A percentile compares a stretch with the other conserved stretches of the same genome.
These are phyloP conservation scores for Indri indri DNA, from an alignment of 2,113 vertebrate species.

Conservation along the genomic window DNA sequence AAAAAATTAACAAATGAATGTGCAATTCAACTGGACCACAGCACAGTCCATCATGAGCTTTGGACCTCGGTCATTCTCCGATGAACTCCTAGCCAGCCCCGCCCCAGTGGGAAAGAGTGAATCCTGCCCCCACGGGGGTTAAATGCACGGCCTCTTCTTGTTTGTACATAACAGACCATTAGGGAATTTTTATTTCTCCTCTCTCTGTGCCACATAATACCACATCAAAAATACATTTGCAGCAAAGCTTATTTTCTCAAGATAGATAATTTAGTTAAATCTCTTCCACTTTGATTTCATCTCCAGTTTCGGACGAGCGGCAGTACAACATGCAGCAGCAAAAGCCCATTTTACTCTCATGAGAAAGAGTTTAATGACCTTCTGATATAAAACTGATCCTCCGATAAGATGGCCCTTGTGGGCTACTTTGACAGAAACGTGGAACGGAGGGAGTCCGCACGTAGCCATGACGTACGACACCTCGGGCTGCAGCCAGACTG, in stretches of 20 bases:
- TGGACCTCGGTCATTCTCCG: not conserved
- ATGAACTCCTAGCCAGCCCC: no score
- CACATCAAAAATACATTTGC: conserved; percentile 80
- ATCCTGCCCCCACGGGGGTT: not conserved
- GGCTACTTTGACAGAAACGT: conserved; percentile 56
- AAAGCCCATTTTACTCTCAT: conserved; percentile 84
- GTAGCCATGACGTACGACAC: not conserved
- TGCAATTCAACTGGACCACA: not conserved
- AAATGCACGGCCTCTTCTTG: conserved; percentile 1
- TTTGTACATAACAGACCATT: conserved; percentile 33
- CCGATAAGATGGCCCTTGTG: conserved; percentile 58
- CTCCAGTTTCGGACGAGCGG: conserved; percentile 74
- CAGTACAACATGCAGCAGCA: conserved; percentile 59
- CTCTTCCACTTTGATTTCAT: conserved; percentile 78
- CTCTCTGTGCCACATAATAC: conserved; percentile 53
- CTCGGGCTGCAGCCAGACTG: not conserved
- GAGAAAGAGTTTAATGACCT: conserved; percentile 78
- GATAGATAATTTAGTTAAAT: conserved; percentile 81
- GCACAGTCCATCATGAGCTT: not conserved
- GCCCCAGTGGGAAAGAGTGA: not conserved
- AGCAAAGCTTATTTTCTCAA: conserved; percentile 67
- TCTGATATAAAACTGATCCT: conserved; percentile 82
- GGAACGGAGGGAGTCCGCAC: conserved; percentile 42
- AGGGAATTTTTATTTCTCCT: conserved; percentile 63
- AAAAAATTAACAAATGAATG: not conserved